These are phyloP conservation scores for Tragelaphus eurycerus DNA, from an alignment of 2,797 vertebrate genomes.

Conservation along the genomic window DNA sequence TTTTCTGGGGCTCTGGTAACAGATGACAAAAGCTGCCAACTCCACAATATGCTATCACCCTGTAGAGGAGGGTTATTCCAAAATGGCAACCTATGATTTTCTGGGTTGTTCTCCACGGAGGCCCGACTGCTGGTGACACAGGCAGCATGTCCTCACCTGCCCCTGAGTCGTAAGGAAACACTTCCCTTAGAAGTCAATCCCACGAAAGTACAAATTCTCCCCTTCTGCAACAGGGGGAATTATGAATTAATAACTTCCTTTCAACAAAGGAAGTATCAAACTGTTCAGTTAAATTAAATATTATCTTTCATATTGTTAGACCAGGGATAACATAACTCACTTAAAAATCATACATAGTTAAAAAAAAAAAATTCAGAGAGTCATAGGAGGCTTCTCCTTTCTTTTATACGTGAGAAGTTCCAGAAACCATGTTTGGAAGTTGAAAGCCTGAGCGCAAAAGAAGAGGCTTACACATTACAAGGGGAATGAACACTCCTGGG, in stretches of 20 bases:
- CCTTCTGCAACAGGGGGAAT: background rate
- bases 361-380: background rate
- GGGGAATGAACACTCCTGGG: background rate
- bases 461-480: background rate
- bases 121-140: accelerated
- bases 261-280: background rate
- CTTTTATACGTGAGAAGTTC: background rate
- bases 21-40: conserved; percentile 24
- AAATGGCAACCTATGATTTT: background rate
- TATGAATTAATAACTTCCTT: background rate
- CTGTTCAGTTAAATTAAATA: background rate
- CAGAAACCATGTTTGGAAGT: background rate
- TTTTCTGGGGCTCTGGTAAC: conserved; percentile 30
- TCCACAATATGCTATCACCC: conserved; percentile 8
- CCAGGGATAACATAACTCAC: background rate
- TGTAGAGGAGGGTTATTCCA: background rate
- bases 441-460: background rate
- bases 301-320: background rate
- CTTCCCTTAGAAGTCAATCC: background rate
- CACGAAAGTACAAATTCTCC: background rate
- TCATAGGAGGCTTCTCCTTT: background rate
- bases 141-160: accelerated
- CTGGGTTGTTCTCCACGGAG: background rate
- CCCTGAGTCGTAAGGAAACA: background rate
- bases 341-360: background rate